A percentile compares a stretch with the other conserved stretches of the same genome.
These are phyloP conservation scores for Dryococelus australis DNA, from an alignment of 2,888 invertebrate species.

Conservation along the genomic window DNA sequence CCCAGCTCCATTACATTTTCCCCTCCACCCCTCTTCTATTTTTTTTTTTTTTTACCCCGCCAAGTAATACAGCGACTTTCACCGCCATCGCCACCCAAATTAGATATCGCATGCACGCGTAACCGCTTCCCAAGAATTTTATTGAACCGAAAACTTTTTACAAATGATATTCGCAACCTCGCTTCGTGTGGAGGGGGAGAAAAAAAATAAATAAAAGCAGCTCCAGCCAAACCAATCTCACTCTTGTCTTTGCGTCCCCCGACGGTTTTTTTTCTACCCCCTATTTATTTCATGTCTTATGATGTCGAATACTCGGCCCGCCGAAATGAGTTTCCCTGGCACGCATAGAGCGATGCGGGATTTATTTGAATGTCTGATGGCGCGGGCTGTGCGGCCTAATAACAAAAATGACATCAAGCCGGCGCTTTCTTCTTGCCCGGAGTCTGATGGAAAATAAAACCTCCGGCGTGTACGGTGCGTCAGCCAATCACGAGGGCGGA, in stretches of 20 bases:
- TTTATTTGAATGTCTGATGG: not conserved
- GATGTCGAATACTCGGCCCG: not conserved
- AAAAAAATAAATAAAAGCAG: constrained; percentile 13
- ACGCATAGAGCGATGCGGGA: not conserved
- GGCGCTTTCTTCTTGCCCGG: too few species aligned
- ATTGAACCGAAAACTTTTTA: not conserved
- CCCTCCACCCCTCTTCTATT: not conserved
- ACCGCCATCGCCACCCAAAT: not conserved
- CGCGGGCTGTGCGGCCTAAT: too few species aligned
- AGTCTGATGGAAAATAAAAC: too few species aligned
- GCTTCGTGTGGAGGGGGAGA: not conserved
- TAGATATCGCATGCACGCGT: not conserved
- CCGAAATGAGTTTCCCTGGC: not conserved
- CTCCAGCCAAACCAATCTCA: not conserved
- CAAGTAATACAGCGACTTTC: not conserved
- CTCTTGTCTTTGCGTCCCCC: not conserved
- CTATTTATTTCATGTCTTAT: not conserved
- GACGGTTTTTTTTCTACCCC: not conserved
- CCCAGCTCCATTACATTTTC: constrained; percentile 5
- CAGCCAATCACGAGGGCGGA: too few species aligned
- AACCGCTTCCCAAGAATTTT: not conserved
- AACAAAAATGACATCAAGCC: too few species aligned
- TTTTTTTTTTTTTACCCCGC: not conserved
- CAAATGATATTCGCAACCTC: not conserved
- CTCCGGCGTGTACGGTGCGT: too few species aligned